Conservation (phyloP, 2,888 invertebrate genomes). For the Zootermopsis nevadensis region DNA sequence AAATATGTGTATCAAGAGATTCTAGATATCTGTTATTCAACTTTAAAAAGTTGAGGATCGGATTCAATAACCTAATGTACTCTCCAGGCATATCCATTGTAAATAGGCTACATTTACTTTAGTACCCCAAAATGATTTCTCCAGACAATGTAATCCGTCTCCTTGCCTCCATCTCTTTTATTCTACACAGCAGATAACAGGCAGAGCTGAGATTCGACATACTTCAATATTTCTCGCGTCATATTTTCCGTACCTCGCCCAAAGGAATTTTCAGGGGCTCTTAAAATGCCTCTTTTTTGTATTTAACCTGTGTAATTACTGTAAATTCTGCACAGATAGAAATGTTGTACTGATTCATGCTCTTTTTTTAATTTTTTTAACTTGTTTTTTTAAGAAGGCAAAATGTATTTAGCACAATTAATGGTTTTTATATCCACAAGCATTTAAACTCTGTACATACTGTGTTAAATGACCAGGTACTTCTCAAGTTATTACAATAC, state of each 20-base stretch:
- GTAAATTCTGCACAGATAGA: neutral
- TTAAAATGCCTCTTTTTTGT: neutral
- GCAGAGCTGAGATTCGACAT: slow-evolving; percentile 28
- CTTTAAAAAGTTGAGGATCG: slow-evolving; percentile 8
- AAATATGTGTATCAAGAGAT: slow-evolving; percentile 32
- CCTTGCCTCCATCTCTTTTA: neutral
- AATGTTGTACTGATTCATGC: slow-evolving; percentile 31
- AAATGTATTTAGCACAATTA: slow-evolving; percentile 31
- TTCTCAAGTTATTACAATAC: slow-evolving; percentile 38
- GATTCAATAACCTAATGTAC: neutral
- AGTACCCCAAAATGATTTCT: neutral
- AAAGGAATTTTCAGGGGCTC: neutral
- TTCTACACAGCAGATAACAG: neutral
- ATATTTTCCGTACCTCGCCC: neutral
- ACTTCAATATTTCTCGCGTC: slow-evolving; percentile 8
- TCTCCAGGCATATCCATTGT: slow-evolving; percentile 20
- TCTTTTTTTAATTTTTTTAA: too few relatives aligned
- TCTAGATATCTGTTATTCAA: slow-evolving; percentile 10
- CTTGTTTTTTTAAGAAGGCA: slow-evolving; percentile 26
- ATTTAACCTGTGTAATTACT: neutral
- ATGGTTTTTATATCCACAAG: slow-evolving; percentile 18
- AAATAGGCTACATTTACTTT: slow-evolving; percentile 13
- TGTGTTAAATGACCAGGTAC: slow-evolving; percentile 45
- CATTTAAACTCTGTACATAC: slow-evolving; percentile 45
- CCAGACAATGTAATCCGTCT: neutral